Conservation (phyloP, 2,113 vertebrate genomes). For the Notarius lentiginosus region DNA sequence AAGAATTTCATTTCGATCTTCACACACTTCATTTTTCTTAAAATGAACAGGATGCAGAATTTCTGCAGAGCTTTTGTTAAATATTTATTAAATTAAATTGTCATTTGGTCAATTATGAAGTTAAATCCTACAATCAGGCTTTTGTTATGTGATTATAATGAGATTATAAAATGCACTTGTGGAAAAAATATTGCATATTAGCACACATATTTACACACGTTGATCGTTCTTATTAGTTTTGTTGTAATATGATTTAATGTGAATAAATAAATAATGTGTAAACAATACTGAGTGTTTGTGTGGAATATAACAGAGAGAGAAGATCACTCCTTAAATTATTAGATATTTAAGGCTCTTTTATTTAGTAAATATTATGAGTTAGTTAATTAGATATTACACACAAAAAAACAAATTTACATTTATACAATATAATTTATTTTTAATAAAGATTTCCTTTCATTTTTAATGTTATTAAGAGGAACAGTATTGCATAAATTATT, state of each 20-base stretch:
- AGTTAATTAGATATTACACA: too few species aligned
- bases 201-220: neutral
- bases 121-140: neutral
- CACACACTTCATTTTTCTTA: neutral
- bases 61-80: neutral
- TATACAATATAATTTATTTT: neutral
- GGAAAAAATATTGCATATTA: neutral
- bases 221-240: neutral
- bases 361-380: too few species aligned
- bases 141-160: neutral
- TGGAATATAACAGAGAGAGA: neutral
- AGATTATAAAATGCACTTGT: neutral
- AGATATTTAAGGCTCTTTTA: neutral
- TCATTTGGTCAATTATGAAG: neutral
- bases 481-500: neutral
- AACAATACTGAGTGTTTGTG: neutral
- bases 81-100: neutral
- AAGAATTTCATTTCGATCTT: neutral
- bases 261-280: neutral
- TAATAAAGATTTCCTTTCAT: neutral
- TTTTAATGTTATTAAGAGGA: neutral
- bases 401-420: too few species aligned
- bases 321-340: neutral
- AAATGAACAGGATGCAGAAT: neutral
- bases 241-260: neutral